These are phyloP conservation scores for Celastrina argiolus DNA, from an alignment of 2,888 invertebrate species.

Conservation along the genomic window DNA sequence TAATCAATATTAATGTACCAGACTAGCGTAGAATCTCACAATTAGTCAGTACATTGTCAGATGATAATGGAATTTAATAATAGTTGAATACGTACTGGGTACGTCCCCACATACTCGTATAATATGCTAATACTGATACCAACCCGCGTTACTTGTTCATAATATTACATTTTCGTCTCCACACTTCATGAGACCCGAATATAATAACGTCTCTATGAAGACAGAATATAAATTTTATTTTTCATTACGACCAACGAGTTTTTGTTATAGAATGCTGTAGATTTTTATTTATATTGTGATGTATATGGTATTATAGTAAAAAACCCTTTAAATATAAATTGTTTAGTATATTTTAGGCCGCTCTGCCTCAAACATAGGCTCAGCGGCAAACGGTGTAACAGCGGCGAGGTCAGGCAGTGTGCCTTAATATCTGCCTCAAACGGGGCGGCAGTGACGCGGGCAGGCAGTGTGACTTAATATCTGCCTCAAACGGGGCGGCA, in stretches of 20 bases:
- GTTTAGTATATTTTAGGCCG: too few species aligned
- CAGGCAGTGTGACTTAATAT: too few species aligned
- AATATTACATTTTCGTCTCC: constrained; percentile 6
- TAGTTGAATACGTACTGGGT: not conserved
- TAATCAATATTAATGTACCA: not conserved
- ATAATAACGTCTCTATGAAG: not conserved
- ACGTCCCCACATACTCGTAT: constrained; percentile 3
- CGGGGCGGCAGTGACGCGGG: too few species aligned
- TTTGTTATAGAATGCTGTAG: not conserved
- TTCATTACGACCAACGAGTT: not conserved
- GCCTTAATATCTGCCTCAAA: too few species aligned
- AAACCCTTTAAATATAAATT: too few species aligned
- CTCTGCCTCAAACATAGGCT: too few species aligned
- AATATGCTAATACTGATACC: not conserved
- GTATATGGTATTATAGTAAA: too few species aligned
- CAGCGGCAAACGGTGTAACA: too few species aligned
- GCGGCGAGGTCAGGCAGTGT: too few species aligned
- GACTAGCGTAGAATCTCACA: not conserved
- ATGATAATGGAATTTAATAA: constrained; percentile 14
- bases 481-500: too few species aligned
- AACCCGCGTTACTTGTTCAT: constrained; percentile 4
- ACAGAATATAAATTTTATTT: not conserved
- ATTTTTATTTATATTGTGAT: not conserved
- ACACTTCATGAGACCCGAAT: not conserved
- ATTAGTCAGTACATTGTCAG: not conserved